Percentiles rank a stretch among this genome's conserved stretches.
Conservation (phyloP, 2,113 vertebrate species). For the Hydrochoerus hydrochaeris region DNA sequence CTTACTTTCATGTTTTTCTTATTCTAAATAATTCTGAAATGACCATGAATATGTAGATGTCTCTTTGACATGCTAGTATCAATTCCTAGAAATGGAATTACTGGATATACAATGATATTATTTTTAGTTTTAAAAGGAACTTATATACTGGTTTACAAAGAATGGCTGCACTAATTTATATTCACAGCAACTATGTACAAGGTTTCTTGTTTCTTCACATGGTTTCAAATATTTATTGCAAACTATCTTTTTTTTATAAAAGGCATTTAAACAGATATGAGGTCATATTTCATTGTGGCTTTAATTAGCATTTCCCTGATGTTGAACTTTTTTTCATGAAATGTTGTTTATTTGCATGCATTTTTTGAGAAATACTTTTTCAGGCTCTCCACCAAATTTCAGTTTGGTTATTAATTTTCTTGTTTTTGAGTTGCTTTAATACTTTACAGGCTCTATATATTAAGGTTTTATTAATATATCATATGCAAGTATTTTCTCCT, state of each 20-base stretch:
- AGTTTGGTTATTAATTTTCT: background rate
- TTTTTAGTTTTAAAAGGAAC: background rate
- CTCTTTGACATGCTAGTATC: background rate
- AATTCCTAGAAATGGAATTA: background rate
- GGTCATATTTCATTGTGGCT: background rate
- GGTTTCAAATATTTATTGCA: background rate
- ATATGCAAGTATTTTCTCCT: background rate
- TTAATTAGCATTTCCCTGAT: background rate
- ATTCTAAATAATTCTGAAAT: background rate
- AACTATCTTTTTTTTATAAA: background rate
- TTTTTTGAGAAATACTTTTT: background rate
- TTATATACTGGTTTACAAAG: background rate
- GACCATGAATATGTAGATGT: too few species aligned
- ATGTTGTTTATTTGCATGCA: background rate
- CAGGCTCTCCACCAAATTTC: background rate
- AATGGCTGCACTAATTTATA: background rate
- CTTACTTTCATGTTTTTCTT: background rate
- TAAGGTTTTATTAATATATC: background rate
- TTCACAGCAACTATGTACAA: background rate
- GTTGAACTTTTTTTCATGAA: background rate
- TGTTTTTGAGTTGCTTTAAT: background rate
- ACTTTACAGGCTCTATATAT: background rate
- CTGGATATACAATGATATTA: background rate
- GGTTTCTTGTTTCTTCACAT: background rate
- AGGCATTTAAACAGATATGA: background rate